phyloP scores from a whole-genome alignment of 1,140 invertebrate genomes.

The Melipona quadrifasciata region DNA sequence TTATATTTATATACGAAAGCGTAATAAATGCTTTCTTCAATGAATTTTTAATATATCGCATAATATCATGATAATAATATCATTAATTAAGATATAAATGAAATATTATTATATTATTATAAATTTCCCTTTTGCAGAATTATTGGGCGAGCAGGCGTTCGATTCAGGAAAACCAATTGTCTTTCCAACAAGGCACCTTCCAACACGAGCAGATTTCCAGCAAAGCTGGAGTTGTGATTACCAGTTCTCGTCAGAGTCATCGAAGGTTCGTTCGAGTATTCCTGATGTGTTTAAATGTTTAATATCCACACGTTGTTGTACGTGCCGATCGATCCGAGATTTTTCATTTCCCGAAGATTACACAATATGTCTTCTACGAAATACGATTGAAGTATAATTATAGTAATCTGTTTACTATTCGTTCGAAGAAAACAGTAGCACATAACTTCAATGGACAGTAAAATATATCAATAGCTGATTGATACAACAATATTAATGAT shows the following conservation, averaged over 20 bases:
- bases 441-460: background rate
- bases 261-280: constrained; percentile 85
- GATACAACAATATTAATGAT: background rate
- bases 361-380: background rate
- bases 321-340: constrained; percentile 24
- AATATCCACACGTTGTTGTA: constrained; percentile 40
- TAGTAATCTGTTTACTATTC: background rate
- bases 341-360: constrained; percentile 6
- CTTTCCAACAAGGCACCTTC: constrained; percentile 82
- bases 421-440: background rate
- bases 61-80: background rate
- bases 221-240: constrained; percentile 95
- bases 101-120: background rate
- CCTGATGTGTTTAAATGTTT: constrained; percentile 45
- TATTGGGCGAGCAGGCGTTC: constrained; percentile 79
- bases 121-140: constrained; percentile 67
- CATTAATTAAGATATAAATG: background rate
- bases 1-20: background rate
- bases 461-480: background rate
- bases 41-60: too few relatives aligned
- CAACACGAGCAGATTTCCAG: constrained; percentile 85
- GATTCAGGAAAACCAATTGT: constrained; percentile 78
- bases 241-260: constrained; percentile 93
- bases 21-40: background rate
- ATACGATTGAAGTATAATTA: background rate